Evolutionary conservation across 2,797 vertebrate species (phyloP), one percentile per base, ranked within the genome.

Genomic region (Ambastaia sidthimunki): DNA sequence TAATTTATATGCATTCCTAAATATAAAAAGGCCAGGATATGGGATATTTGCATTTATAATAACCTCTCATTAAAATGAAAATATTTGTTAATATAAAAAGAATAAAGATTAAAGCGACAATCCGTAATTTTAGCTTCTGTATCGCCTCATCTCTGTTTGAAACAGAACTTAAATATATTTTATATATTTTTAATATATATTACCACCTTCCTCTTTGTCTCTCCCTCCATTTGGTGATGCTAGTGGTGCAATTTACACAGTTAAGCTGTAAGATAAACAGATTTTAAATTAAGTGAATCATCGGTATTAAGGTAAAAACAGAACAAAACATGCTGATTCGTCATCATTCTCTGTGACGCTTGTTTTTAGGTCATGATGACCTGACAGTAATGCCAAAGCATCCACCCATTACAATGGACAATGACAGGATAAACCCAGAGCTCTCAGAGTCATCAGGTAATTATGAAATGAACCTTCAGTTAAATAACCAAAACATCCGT

Each of bases 391-490:
- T 82, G 76, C 82, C 94, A 71, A 83, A 86, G 2, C 28, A 89
- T 63, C 87, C 91, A 5, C 89, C 91, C 76, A 93, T 94, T 4
- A 91, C 71, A 47, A 71, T 79, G 21, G 90, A 84, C 78, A 88
- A 93, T 78, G 89, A 89, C 62, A 87, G 80, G 10, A 82, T 88
- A n/a, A 93, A 93, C 80, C 89, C 92, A 82, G 91, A 88, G 41
- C 77, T 90, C 28, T 91, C 90, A 62, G 93, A 95, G 88, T 91
- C 93, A 74, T 94, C 92, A 89, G 95, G 97, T 97, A 82, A 65
- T 44, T 15, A n/a, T 66, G 41, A 2, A 12, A 65, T 65, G 4
- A 37, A 37, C 16, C 1, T 7, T 31, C 2, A 31, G 12, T 25
- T 28, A 31, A 31, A 62, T 18, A 62, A 31, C 15, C 59, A 63